A percentile compares a stretch with the other conserved stretches of the same genome.
phyloP scores from a whole-genome alignment of 2,797 vertebrate species.

The Phoeniculus purpureus region DNA sequence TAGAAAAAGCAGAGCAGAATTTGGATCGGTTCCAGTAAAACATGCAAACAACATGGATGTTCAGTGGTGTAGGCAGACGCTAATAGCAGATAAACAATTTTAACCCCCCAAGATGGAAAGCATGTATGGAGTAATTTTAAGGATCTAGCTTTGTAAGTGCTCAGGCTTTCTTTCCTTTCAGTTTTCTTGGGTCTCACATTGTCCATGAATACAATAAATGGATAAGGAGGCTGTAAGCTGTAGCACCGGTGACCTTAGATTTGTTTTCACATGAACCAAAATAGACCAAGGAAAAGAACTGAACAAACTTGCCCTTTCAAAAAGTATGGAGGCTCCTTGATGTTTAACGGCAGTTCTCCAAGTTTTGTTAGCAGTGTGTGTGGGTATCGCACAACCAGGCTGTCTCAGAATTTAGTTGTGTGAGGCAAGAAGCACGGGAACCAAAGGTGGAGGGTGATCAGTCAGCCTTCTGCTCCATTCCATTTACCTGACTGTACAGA shows the following conservation, averaged over 20 bases:
- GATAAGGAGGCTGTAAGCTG: not conserved
- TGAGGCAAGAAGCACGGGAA: not conserved
- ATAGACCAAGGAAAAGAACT: not conserved
- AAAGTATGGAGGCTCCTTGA: not conserved
- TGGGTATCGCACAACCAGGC: not conserved
- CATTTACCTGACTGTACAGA: not conserved
- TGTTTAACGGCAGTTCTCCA: not conserved
- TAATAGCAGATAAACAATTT: not conserved
- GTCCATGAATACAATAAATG: not conserved
- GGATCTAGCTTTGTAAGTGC: not conserved
- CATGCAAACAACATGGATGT: not conserved
- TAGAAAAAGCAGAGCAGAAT: not conserved
- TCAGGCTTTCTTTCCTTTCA: not conserved
- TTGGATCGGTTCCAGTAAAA: not conserved
- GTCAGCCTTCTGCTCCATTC: not conserved
- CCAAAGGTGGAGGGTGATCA: not conserved
- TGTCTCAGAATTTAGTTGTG: no score
- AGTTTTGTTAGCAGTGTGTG: not conserved
- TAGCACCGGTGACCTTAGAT: not conserved
- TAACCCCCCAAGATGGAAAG: not conserved
- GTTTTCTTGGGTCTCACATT: not conserved
- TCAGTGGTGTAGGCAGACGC: not conserved
- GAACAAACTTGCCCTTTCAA: conserved; percentile 4
- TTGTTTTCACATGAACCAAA: conserved; percentile 12
- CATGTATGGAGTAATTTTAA: not conserved